Conservation (phyloP, 1,140 invertebrate species). For the Sinonovacula constricta region DNA sequence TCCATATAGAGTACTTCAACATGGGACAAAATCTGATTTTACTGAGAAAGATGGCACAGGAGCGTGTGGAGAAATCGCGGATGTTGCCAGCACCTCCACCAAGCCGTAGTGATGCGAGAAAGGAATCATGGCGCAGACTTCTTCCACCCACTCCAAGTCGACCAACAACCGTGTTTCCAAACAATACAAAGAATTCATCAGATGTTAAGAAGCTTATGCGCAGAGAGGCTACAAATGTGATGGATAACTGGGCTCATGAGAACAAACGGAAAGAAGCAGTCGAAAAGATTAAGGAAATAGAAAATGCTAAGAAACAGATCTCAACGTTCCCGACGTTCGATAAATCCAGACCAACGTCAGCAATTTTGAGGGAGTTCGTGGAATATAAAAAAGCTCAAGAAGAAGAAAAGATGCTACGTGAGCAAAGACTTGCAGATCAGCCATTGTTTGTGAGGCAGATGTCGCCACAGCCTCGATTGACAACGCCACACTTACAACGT, state of each 20-base stretch:
- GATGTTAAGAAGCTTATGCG: constrained; percentile 7
- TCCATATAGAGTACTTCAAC: background rate
- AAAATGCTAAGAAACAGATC: constrained; percentile 1
- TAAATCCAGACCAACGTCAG: constrained; percentile 35
- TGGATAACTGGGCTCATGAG: constrained; percentile 15
- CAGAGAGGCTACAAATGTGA: constrained; percentile 29
- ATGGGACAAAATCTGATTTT: constrained; percentile 29
- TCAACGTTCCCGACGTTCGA: constrained; percentile 26
- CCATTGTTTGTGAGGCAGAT: constrained; percentile 31
- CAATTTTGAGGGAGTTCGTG: constrained; percentile 33
- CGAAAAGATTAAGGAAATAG: constrained; percentile 28
- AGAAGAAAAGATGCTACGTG: constrained; percentile 4
- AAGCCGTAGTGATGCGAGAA: background rate
- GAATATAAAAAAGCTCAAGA: constrained; percentile 27
- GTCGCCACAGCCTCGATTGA: constrained; percentile 27
- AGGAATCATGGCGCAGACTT: constrained; percentile 26
- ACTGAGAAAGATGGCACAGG: constrained; percentile 21
- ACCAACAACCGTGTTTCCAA: constrained; percentile 5
- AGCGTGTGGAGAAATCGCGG: background rate
- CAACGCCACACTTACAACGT: constrained; percentile 11
- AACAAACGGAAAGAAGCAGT: constrained; percentile 11
- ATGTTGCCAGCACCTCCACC: constrained; percentile 20
- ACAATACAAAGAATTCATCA: background rate
- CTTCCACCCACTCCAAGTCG: constrained; percentile 36
- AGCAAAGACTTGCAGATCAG: background rate